phyloP scores from a whole-genome alignment of 2,888 invertebrate genomes.

The Stegophylla sp. region DNA sequence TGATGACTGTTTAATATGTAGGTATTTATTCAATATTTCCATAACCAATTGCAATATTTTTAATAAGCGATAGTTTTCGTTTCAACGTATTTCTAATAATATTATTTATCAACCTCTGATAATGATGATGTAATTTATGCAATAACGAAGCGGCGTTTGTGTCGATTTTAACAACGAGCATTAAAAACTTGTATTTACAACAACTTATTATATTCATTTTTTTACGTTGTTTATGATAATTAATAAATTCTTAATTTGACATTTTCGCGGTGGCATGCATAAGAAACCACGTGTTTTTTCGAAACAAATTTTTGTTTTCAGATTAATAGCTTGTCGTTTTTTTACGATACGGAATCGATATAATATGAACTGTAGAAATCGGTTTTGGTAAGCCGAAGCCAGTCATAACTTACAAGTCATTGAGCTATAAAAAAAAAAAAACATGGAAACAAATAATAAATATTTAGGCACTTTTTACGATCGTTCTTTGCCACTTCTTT shows the following conservation, averaged over 20 bases:
- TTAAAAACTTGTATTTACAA: neutral
- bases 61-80: too few species aligned
- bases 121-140: too few species aligned
- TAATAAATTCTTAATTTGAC: neutral
- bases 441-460: conserved; percentile 28
- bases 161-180: neutral
- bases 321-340: conserved; percentile 16
- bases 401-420: conserved; percentile 1
- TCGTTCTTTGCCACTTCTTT: neutral
- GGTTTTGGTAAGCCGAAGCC: neutral
- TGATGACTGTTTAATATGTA: too few species aligned
- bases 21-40: too few species aligned
- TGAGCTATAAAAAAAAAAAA: conserved; percentile 19
- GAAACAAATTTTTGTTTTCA: neutral
- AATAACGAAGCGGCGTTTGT: too few species aligned
- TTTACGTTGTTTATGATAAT: neutral
- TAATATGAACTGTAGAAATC: conserved; percentile 7
- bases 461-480: conserved; percentile 24
- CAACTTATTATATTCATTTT: neutral
- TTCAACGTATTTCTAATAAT: too few species aligned
- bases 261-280: neutral
- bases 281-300: neutral
- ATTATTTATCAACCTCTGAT: too few species aligned
- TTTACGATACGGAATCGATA: conserved; percentile 11
- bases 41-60: too few species aligned